Conservation (phyloP, 2,888 invertebrate genomes). For the Habrosyne pyritoides region DNA sequence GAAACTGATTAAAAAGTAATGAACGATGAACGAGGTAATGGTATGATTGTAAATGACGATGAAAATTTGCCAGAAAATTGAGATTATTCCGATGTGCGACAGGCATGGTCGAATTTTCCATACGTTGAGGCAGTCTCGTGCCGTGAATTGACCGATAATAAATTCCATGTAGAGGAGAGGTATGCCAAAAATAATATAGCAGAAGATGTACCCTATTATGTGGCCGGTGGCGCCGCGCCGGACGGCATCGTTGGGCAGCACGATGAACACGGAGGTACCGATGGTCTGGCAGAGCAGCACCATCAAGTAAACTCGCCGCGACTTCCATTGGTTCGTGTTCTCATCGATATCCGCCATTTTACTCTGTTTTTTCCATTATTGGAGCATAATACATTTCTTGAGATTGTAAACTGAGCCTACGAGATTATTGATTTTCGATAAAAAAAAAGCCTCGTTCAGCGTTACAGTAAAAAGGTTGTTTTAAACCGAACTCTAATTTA, state of each 20-base stretch:
- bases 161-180: slow-evolving; percentile 72
- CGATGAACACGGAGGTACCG: slow-evolving; percentile 43
- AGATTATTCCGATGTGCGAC: slow-evolving; percentile 57
- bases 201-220: slow-evolving; percentile 36
- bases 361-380: slow-evolving; percentile 10
- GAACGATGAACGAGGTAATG: slow-evolving; percentile 52
- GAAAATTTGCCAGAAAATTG: slow-evolving; percentile 58
- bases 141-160: slow-evolving; percentile 67
- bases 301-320: slow-evolving; percentile 41
- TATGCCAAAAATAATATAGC: slow-evolving; percentile 55
- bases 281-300: slow-evolving; percentile 52
- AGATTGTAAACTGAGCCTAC: background rate
- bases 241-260: slow-evolving; percentile 46
- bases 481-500: too few relatives aligned
- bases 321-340: slow-evolving; percentile 28
- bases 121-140: slow-evolving; percentile 62
- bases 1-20: slow-evolving; percentile 71
- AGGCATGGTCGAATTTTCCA: slow-evolving; percentile 63
- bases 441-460: too few relatives aligned
- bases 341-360: slow-evolving; percentile 12
- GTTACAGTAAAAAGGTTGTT: too few relatives aligned
- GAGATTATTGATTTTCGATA: background rate
- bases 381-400: background rate
- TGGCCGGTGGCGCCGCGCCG: slow-evolving; percentile 51
- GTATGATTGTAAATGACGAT: slow-evolving; percentile 51